A percentile compares a stretch with the other conserved stretches of the same genome.
Evolutionary conservation across 2,113 vertebrate genomes (phyloP).

Genomic region (Misgurnus anguillicaudatus): DNA sequence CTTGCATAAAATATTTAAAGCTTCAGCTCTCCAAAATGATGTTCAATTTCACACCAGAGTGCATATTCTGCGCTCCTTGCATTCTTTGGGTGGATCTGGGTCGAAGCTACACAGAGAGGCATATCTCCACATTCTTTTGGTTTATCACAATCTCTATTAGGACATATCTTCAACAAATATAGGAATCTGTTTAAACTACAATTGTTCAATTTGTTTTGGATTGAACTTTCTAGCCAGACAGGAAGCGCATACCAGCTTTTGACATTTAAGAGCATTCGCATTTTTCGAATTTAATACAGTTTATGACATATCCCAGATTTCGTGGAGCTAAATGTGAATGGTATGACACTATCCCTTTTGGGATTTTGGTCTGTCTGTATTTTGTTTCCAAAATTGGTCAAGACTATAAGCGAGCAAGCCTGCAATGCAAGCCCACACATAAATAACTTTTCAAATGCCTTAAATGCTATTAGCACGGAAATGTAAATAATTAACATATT

Average conservation of each 20-base stretch:
- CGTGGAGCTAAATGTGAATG: conserved; percentile 48
- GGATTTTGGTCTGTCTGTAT: conserved; percentile 36
- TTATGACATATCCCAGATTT: conserved; percentile 18
- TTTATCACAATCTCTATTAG: conserved; percentile 36
- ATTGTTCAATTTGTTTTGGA: conserved; percentile 31
- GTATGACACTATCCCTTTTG: conserved; percentile 47
- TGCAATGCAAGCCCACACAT: neutral
- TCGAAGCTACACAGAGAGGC: neutral
- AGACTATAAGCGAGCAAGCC: conserved; percentile 34
- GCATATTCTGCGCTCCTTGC: conserved; percentile 32
- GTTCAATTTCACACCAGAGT: conserved; percentile 52
- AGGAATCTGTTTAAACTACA: conserved; percentile 34
- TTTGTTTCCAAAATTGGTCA: conserved; percentile 55
- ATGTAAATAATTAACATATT: too few species aligned
- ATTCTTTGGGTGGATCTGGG: conserved; percentile 40
- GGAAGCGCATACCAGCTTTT: conserved; percentile 66
- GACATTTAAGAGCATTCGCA: conserved; percentile 31
- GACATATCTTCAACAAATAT: conserved; percentile 33
- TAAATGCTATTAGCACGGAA: neutral
- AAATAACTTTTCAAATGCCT: conserved; percentile 22
- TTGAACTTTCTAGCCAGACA: conserved; percentile 70
- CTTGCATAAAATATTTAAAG: conserved; percentile 46
- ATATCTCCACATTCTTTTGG: conserved; percentile 32
- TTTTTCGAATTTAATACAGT: conserved; percentile 20
- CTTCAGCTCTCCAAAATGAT: conserved; percentile 47